Base-by-base conservation (phyloP, 53 echinoderm and acorn worm genomes). In the Echinarachnius parma region DNA sequence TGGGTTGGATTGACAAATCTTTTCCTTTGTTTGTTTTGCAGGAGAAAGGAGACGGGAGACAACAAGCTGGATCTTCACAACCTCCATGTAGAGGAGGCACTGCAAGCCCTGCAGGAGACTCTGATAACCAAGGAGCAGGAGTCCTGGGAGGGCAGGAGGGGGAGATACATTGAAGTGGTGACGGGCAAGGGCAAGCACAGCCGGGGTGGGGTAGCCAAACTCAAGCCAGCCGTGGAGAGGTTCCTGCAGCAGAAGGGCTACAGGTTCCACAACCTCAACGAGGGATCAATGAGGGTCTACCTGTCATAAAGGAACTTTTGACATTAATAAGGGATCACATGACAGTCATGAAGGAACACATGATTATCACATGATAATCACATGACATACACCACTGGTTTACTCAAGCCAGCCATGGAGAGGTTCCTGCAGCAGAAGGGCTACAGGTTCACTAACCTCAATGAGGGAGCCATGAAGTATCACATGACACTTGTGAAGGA, bases 171-270 rank as follows among this genome's bases (percentile, higher is more conserved):
- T 19, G 57, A 76, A 34, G 75, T 93, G 58, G 80, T 93, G 63
- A 93, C 93, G 1, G 93, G 93, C 28, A 86, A 80, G 57, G 93
- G 93, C 4, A 83, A 47, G 28, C 79, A 89, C 77, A 93, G 93
- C 27, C 76, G 74, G 35, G 83, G 81, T 7, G 93, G 93, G 3
- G 83, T 89, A 30, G 89, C 93, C 30, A 83, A 74, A 21, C 75
- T 93, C 29, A 82, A 86, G 63, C 93, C 86, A 7, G 83, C 83
- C 0, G 93, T 93, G 10, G 60, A 34, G 0, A 83, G 54, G 21
- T 83, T 70, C 28, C 72, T 93, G 25, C 59, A 86, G 76, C 82
- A 65, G 27, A 80, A 54, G 32, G 83, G 86, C 13, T 89, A 78
- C 57, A 85, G 80, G 93, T 93, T n/a, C n/a, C n/a, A n/a, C n/a